A percentile compares a stretch with the other conserved stretches of the same genome.
Evolutionary conservation across 2,797 vertebrate species (phyloP).

Genomic region (Tiaroga cobitis): DNA sequence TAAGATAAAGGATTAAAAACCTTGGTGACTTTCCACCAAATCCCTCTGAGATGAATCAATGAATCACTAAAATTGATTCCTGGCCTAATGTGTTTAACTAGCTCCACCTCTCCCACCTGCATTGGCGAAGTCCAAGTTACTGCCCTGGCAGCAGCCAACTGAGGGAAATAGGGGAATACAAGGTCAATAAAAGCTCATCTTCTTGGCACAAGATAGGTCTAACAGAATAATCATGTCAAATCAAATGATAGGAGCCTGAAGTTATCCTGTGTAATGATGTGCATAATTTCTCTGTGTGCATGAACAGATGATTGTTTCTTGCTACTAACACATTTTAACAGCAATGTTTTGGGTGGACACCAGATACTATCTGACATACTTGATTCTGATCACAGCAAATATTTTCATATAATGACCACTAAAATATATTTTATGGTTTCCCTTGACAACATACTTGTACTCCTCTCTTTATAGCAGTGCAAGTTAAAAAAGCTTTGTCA

Average conservation of each 20-base stretch:
- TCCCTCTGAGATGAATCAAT: conserved; percentile 72
- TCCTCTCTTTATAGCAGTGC: not conserved
- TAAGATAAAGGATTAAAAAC: conserved; percentile 11
- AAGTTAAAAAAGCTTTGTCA: not conserved
- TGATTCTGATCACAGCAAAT: not conserved
- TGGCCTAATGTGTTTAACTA: conserved; percentile 74
- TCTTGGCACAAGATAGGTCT: not conserved
- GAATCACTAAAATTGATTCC: conserved; percentile 78
- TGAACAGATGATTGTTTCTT: not conserved
- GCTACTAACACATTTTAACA: not conserved
- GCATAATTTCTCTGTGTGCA: not conserved
- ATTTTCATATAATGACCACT: not conserved
- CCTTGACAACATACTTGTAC: not conserved
- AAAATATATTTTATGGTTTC: not conserved
- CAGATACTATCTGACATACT: not conserved
- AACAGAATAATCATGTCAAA: conserved; percentile 11
- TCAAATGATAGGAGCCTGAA: not conserved
- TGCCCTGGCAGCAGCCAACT: not conserved
- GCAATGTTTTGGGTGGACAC: not conserved
- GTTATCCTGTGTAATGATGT: not conserved
- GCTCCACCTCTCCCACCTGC: conserved; percentile 36
- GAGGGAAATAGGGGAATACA: not conserved
- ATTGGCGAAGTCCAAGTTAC: conserved; percentile 12
- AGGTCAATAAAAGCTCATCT: conserved; percentile 4
- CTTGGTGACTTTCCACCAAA: not conserved